Evolutionary conservation across 2,113 vertebrate genomes (phyloP).

Genomic region (Macroglossus sobrinus): DNA sequence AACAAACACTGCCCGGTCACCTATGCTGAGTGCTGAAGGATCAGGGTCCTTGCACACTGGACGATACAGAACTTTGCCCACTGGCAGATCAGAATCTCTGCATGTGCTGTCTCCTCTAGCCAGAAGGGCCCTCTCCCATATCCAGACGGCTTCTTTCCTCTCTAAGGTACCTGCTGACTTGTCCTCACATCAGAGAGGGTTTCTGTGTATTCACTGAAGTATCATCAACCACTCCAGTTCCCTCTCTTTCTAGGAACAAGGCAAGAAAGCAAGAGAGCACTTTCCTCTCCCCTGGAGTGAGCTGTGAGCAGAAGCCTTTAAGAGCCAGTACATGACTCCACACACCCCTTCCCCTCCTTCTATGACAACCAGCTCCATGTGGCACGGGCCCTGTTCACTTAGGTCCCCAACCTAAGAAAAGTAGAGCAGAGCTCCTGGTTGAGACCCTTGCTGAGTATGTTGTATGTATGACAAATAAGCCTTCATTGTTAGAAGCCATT

Average conservation of each 20-base stretch:
- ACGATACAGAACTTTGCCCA: not conserved
- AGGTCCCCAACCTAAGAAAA: not conserved
- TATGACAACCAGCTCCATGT: not conserved
- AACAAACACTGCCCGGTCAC: not conserved
- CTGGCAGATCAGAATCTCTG: not conserved
- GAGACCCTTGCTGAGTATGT: fast-evolving
- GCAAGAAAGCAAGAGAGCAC: not conserved
- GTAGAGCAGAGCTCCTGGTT: not conserved
- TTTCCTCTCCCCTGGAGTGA: not conserved
- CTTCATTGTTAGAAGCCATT: not conserved
- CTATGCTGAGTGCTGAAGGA: not conserved
- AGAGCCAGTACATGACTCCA: not conserved
- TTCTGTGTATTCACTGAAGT: not conserved
- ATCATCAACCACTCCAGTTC: not conserved
- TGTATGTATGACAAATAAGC: not conserved
- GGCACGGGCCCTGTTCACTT: not conserved
- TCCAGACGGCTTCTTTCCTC: not conserved
- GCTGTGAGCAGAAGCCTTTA: not conserved
- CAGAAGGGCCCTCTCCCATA: not conserved
- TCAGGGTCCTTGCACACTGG: not conserved
- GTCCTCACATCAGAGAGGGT: not conserved
- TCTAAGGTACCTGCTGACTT: not conserved
- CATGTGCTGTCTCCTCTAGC: not conserved
- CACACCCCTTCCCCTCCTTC: not conserved
- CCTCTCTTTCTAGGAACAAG: not conserved